These are phyloP conservation scores for Barypeithes pellucidus DNA, from an alignment of 2,888 invertebrate species.

Conservation along the genomic window DNA sequence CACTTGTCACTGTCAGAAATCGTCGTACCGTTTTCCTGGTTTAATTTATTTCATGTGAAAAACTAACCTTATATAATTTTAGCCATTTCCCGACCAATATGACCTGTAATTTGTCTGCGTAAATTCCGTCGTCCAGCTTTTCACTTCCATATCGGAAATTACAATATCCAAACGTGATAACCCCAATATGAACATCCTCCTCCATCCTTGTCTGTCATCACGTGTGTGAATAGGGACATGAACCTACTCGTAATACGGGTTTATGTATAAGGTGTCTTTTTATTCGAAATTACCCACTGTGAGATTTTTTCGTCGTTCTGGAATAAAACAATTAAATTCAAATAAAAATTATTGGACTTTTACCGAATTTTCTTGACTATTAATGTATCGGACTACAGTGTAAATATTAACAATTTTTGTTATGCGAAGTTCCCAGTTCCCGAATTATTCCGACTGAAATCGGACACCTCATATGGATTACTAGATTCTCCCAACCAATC, in stretches of 20 bases:
- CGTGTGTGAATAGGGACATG: background rate
- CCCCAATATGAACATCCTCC: constrained; percentile 38
- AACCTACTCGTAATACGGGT: constrained; percentile 2
- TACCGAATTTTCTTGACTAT: no score
- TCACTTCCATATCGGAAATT: constrained; percentile 52
- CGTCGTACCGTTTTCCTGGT: background rate
- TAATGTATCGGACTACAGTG: no score
- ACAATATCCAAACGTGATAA: constrained; percentile 50
- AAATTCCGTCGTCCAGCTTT: constrained; percentile 33
- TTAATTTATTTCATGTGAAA: constrained; percentile 6
- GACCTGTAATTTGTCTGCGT: constrained; percentile 42
- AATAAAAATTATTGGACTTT: no score
- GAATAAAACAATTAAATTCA: no score
- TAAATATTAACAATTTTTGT: no score
- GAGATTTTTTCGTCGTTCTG: no score
- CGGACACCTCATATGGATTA: no score
- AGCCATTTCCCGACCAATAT: constrained; percentile 42
- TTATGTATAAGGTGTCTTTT: background rate
- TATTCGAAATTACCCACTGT: no score
- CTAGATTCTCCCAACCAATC: background rate
- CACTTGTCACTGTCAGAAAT: constrained; percentile 1
- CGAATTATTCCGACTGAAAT: no score
- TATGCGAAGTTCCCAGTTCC: no score
- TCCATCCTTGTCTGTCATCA: background rate
- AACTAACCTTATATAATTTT: constrained; percentile 14